Evolutionary conservation across 1,140 invertebrate genomes (phyloP), one percentile per base, ranked within the genome.

Genomic region (Charaxes varanes): DNA sequence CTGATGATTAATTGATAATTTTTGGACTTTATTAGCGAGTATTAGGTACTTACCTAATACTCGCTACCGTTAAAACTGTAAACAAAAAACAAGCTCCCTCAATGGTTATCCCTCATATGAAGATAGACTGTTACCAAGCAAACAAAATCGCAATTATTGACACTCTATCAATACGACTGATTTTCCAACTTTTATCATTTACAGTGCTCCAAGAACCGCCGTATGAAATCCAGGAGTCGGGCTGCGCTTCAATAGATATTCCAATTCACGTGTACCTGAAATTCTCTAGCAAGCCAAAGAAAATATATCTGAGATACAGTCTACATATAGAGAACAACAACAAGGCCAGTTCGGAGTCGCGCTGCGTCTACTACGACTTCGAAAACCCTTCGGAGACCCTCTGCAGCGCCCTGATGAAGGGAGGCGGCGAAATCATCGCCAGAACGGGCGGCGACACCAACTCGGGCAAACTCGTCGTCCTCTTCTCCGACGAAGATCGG

Each of bases 231-330:
- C 68, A 80, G 61, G 79, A 83, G 55, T 77, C 79, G 1, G 76
- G 76, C 8, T 76, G 70, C 51, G 62, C 72, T 7, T 83, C 79
- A 2, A 70, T 80, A 12, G 70, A 80, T 6, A 78, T 83, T 54
- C 79, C 79, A 4, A 83, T 83, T 27, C 65, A 83, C 51, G 68
- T 83, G 54, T 80, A 83, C 65, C 65, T 83, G 57, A 83, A 83
- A 56, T 66, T 61, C 53, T 66, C 56, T 42, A 61, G 41, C 42
- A 64, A 66, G 41, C 76, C 76, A 65, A 76, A 74, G 72, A 77
- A 67, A 56, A 77, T 83, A 13, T 62, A 67, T 26, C 62, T 83
- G 31, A 50, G 61, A 36, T 83, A 83, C 47, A 76, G 70, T 47
- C 41, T 83, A 17, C 58, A 68, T 16, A 77, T 80, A 19, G 74